phyloP scores from a whole-genome alignment of 1,140 invertebrate genomes.

The Apis florea region DNA sequence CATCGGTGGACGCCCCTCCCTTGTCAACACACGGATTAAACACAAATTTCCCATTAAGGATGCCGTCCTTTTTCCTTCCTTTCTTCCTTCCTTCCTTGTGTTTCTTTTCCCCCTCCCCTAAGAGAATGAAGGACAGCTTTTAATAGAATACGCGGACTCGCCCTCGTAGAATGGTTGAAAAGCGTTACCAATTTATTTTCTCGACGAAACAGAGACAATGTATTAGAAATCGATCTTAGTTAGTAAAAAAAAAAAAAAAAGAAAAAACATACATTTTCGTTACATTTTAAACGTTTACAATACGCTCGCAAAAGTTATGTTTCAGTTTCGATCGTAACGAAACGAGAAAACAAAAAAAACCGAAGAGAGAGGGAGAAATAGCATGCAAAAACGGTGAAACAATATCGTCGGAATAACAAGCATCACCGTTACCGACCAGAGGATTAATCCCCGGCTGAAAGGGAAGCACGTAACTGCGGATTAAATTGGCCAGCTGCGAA shows the following conservation, averaged over 20 bases:
- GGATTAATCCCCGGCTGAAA: constrained; percentile 41
- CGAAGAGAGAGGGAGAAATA: not conserved
- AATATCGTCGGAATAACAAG: constrained; percentile 21
- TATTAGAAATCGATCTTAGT: too few species aligned
- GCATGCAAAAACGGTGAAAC: not conserved
- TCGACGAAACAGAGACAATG: too few species aligned
- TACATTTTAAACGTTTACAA: too few species aligned
- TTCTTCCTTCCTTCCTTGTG: not conserved
- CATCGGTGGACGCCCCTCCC: constrained; percentile 41
- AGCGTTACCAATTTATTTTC: not conserved
- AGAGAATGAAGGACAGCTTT: constrained; percentile 20
- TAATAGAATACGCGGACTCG: not conserved
- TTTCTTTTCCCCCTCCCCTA: too few species aligned
- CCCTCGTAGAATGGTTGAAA: not conserved
- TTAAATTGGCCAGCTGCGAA: constrained; percentile 43
- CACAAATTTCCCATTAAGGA: constrained; percentile 63
- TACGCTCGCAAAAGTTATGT: too few species aligned
- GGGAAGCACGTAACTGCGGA: constrained; percentile 30
- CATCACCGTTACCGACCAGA: constrained; percentile 6
- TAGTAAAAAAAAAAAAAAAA: too few species aligned
- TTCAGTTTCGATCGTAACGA: not conserved
- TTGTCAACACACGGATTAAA: constrained; percentile 57
- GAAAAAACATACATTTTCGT: too few species aligned
- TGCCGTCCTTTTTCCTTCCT: constrained; percentile 30
- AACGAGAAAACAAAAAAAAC: not conserved